These are phyloP conservation scores for Characodon lateralis DNA, from an alignment of 2,797 vertebrate species.

Conservation along the genomic window DNA sequence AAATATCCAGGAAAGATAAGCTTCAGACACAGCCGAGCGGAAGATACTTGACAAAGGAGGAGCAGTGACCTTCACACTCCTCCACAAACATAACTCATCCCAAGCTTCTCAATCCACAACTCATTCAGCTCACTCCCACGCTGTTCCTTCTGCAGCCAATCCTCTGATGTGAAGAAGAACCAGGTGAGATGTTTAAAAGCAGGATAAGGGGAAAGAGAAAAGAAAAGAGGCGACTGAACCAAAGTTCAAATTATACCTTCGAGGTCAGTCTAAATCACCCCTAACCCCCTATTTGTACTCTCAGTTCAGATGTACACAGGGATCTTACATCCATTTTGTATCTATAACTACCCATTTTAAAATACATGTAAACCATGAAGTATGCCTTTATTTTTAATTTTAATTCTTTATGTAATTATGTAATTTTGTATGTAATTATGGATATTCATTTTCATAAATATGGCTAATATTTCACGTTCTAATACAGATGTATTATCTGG, in stretches of 20 bases:
- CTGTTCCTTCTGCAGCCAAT: neutral
- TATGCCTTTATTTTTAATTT: too few species aligned
- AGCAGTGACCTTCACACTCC: slow-evolving; percentile 41
- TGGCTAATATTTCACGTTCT: neutral
- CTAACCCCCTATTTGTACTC: neutral
- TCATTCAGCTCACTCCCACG: slow-evolving; percentile 24
- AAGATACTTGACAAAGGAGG: slow-evolving; percentile 12
- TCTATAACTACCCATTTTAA: too few species aligned
- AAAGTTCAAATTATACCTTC: too few species aligned
- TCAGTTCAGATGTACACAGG: neutral
- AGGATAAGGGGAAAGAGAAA: neutral
- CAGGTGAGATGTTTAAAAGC: slow-evolving; percentile 1
- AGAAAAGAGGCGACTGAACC: neutral
- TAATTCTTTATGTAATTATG: too few species aligned
- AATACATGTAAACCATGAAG: too few species aligned
- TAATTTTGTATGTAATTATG: too few species aligned
- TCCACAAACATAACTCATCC: slow-evolving; percentile 20
- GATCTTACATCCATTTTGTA: neutral
- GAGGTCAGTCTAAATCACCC: neutral
- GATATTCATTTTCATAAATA: too few species aligned
- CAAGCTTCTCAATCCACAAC: slow-evolving; percentile 11
- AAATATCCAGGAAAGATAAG: neutral
- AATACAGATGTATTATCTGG: neutral
- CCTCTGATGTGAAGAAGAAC: slow-evolving; percentile 1
- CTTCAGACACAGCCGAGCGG: neutral